Base-by-base conservation (phyloP, 2,797 vertebrate species). In the Ctenosaura bakeri region DNA sequence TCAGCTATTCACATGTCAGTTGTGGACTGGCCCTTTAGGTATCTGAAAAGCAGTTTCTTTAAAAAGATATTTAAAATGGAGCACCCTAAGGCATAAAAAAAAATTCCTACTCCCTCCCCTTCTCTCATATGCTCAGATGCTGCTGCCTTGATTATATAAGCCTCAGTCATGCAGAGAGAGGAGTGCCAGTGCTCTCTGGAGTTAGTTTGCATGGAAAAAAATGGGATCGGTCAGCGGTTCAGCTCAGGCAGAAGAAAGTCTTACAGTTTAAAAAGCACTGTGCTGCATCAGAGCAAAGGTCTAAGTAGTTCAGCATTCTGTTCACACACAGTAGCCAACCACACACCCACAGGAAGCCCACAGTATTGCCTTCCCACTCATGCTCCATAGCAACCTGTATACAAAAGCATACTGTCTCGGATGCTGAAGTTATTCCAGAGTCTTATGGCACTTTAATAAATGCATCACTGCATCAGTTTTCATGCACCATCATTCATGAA, bases 61-160 rank as follows among this genome's bases (percentile, higher is more conserved):
- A 16, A 2, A 2, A 69, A 79, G 86, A 24, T 79, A 59, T 88
- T 86, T 89, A 88, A 90, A 46, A 89, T 50, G 80, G 22, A 84
- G 92, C 85, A 93, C 4, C n/a, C 2, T 1, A 13, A 71, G 24
- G 46, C 9, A 7, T 46, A 42, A 69, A 54, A 64, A 22, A 32
- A 62, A 2, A 1, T 38, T 24, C 38, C 91, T 7, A 0, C 2
- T 59, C 26, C 24, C n/a, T 93, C 14, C 1, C 9, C 50, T 89
- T 91, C 92, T 90, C 90, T 86, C 73, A 91, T 92, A 52, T 62
- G 86, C 80, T 24, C 8, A 93, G 93, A 93, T 94, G 92, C 85
- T 82, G 83, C 35, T 29, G 83, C 50, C 29, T 8, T 6, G 71
- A 78, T 96, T 95, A 96, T 85, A 88, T 95, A 96, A 96, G 89